Evolutionary conservation across 1,140 invertebrate genomes (phyloP), one percentile per base, ranked within the genome.

Genomic region (Drosophila tropicalis): DNA sequence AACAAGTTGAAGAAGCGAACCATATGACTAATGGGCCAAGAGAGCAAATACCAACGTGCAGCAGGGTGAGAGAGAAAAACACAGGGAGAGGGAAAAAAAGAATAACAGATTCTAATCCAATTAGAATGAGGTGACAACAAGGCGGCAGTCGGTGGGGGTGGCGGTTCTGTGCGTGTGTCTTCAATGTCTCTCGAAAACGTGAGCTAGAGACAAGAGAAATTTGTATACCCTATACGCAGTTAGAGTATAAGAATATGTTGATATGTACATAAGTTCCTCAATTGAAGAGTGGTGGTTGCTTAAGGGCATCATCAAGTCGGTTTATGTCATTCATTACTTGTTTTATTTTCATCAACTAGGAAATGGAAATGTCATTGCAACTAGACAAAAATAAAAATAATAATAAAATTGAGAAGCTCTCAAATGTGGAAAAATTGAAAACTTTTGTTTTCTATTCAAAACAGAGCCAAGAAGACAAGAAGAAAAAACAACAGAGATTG

Each of bases 61-160:
- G 44, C 66, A 81, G 39, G 39, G 60, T 57, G 44, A 44, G 60
- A 57, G 66, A 29, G 40, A 76, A 65, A 41, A 41, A 72, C 34
- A 58, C 54, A 56, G 39, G 57, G 47, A 67, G 71, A 71, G 60
- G 70, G 70, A 76, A 70, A 9, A 22, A 51, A 22, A 51, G 44
- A 51, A 51, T 22, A 60, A 74, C 73, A 61, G 39, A 76, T 86
- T 86, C 70, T 87, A 85, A 85, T 85, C 83, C 82, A 85, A 85
- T 85, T 85, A 87, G 34, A 39, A 75, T 87, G 75, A 64, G 36
- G 57, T 66, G 70, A 75, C 76, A 72, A 81, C 75, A 76, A 76
- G 64, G 72, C 68, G 3, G 2, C 62, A 10, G 3, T 34, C 65
- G 76, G 72, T 44, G 17, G 39, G 40, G 25, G 22, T 17, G n/a